Conservation (phyloP, 2,888 invertebrate species). For the Salpingus planirostris region DNA sequence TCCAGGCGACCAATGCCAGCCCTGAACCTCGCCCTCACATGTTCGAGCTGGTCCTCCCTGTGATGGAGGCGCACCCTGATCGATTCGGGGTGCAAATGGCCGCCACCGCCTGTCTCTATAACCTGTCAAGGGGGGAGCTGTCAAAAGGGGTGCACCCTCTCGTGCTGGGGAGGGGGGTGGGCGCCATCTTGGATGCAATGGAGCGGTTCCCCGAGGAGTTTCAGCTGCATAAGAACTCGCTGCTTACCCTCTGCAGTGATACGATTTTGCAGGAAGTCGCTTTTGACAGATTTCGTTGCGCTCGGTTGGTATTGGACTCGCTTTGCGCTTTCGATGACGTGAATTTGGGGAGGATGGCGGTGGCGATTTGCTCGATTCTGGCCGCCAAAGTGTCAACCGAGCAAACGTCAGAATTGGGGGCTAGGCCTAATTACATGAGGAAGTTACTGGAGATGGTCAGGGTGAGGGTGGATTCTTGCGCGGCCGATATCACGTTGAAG, state of each 20-base stretch:
- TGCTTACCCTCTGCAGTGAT: conserved; percentile 66
- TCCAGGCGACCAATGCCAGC: conserved; percentile 41
- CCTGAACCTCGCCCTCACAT: conserved; percentile 52
- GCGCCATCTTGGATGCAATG: conserved; percentile 59
- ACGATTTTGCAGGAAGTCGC: conserved; percentile 63
- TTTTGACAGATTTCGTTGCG: conserved; percentile 53
- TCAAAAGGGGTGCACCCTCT: conserved; percentile 56
- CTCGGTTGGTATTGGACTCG: conserved; percentile 60
- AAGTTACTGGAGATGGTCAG: conserved; percentile 56
- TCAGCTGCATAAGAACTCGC: conserved; percentile 63
- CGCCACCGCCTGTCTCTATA: conserved; percentile 66
- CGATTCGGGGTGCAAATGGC: conserved; percentile 63
- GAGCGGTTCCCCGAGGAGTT: conserved; percentile 56
- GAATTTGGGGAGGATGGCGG: conserved; percentile 67
- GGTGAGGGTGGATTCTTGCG: conserved; percentile 35
- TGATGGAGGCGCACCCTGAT: conserved; percentile 42
- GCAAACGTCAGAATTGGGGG: conserved; percentile 58
- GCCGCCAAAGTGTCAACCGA: conserved; percentile 45
- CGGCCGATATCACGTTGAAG: conserved; percentile 59
- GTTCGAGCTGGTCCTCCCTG: conserved; percentile 49
- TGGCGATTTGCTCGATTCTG: conserved; percentile 70
- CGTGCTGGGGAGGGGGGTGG: conserved; percentile 52
- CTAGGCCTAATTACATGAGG: conserved; percentile 57
- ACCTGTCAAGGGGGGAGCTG: conserved; percentile 57
- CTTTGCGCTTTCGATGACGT: conserved; percentile 59